phyloP scores from a whole-genome alignment of 1,140 invertebrate species.

The Andrena cerasifolii region DNA sequence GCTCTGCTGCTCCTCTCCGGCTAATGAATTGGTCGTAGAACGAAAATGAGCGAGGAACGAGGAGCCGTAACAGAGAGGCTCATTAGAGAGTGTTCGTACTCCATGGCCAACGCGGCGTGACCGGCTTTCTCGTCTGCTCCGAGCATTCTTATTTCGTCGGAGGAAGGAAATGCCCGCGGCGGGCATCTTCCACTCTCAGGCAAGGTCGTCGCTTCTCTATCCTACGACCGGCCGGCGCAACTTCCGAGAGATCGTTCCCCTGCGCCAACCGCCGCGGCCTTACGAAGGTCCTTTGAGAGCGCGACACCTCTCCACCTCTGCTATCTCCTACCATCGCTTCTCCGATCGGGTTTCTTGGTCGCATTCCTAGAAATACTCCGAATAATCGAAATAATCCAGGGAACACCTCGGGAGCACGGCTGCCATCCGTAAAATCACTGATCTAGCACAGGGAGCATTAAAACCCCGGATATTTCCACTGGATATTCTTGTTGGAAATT shows the following conservation, averaged over 20 bases:
- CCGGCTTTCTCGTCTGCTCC: slow-evolving; percentile 81
- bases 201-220: slow-evolving; percentile 73
- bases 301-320: no score
- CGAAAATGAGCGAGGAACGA: slow-evolving; percentile 75
- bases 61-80: slow-evolving; percentile 75
- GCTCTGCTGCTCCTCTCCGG: background rate
- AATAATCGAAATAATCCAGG: no score
- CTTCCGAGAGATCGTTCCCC: slow-evolving; percentile 40
- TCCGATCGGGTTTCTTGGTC: no score
- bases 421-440: no score
- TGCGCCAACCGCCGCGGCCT: slow-evolving; percentile 18
- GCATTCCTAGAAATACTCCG: no score
- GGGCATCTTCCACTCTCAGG: slow-evolving; percentile 72
- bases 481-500: no score
- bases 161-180: slow-evolving; percentile 73
- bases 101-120: slow-evolving; percentile 81
- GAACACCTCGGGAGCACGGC: no score
- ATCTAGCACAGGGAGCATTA: no score
- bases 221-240: background rate
- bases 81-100: slow-evolving; percentile 82
- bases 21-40: slow-evolving; percentile 75
- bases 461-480: no score
- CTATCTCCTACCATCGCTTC: no score
- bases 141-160: slow-evolving; percentile 74
- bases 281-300: slow-evolving; percentile 29